These are phyloP conservation scores for Macrostomum lignano DNA, from an alignment of 1,140 invertebrate species.

Conservation along the genomic window DNA sequence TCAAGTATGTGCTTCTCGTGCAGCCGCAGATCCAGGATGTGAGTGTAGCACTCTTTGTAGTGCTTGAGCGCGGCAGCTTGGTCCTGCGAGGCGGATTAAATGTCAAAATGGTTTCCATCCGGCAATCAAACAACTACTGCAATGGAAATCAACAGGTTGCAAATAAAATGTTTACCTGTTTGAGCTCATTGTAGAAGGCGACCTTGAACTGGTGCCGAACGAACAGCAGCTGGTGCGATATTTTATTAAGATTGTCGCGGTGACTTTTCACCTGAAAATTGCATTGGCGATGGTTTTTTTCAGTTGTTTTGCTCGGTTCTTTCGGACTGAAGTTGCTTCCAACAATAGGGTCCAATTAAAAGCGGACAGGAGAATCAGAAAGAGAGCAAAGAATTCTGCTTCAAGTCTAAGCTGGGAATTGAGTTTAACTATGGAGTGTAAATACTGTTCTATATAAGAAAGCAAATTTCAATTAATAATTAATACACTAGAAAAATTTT, in stretches of 20 bases:
- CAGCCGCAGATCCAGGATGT: conserved; percentile 52
- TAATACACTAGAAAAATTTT: too few species aligned
- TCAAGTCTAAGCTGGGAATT: too few species aligned
- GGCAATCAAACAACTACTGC: not conserved
- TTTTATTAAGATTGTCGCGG: not conserved
- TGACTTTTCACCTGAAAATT: conserved; percentile 1
- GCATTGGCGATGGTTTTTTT: too few species aligned
- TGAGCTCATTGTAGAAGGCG: conserved; percentile 72
- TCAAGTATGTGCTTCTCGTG: conserved; percentile 65
- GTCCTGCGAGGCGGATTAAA: not conserved
- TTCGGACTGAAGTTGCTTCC: too few species aligned
- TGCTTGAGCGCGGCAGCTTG: conserved; percentile 33
- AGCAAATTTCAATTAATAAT: too few species aligned
- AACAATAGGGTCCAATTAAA: too few species aligned
- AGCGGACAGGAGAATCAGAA: too few species aligned
- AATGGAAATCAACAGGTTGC: conserved; percentile 2
- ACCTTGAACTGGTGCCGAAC: conserved; percentile 87
- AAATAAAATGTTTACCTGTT: conserved; percentile 39
- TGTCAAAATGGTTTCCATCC: not conserved
- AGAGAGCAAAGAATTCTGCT: too few species aligned
- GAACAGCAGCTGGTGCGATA: conserved; percentile 38
- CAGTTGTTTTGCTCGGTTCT: too few species aligned
- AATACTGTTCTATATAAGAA: too few species aligned
- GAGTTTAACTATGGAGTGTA: too few species aligned
- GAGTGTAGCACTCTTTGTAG: conserved; percentile 65